Evolutionary conservation across 2,888 invertebrate species (phyloP), one percentile per base, ranked within the genome.

Genomic region (Balanococcus diminutus): DNA sequence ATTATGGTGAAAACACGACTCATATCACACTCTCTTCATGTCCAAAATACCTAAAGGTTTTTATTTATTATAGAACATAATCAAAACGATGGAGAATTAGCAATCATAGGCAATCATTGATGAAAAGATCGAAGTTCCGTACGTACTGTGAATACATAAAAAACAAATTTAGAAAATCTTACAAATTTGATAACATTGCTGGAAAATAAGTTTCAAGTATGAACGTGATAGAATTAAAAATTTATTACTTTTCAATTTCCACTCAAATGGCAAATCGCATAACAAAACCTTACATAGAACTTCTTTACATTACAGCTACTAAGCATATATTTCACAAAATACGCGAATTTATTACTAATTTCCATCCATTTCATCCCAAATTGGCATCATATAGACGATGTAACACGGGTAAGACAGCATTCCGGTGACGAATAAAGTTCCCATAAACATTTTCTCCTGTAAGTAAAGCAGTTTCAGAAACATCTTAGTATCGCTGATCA

Each of bases 331-430:
- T 28, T 81, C 28, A 32, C n/a, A 36, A 25, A 39, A 25, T 28
- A 36, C 2, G 25, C 22, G 1, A 61, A 25, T 16, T 85, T 75
- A 85, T 19, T 16, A 0, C 3, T 3, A 1, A 25, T 79, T 84
- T 72, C 32, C 75, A 32, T 85, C 85, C 85, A 85, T 79, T 32
- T 39, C 28, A 46, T 85, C 85, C 85, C 85, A 85, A 51, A 81
- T 36, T 51, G 81, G 81, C 81, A 86, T 86, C 81, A 61, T 86
- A 19, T 81, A 86, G 2, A 36, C 51, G 5, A 86, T 61, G 39
- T 86, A 86, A 4, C 56, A 22, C 9, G 86, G 86, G 56, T 86
- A 86, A 5, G 81, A 22, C n/a, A 86, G 39, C 81, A 86, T 86
- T 0, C 5, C 31, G 19, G 16, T 0, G 22, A 0, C 1, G 72